phyloP scores from a whole-genome alignment of 2,888 invertebrate species.

The Drosophila nigritarsus region DNA sequence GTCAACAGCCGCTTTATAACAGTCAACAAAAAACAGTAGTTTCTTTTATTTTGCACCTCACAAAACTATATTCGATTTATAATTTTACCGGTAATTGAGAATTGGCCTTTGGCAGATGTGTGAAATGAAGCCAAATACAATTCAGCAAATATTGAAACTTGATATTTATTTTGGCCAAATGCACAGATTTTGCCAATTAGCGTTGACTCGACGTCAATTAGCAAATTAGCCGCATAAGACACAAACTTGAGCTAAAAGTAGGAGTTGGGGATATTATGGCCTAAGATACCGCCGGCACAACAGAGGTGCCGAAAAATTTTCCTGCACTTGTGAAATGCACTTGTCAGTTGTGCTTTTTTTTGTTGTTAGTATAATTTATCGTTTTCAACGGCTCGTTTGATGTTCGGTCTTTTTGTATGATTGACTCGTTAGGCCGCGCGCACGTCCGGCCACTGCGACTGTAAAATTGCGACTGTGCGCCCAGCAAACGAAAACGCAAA shows the following conservation, averaged over 20 bases:
- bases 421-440: slow-evolving; percentile 60
- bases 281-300: slow-evolving; percentile 44
- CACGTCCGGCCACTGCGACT: slow-evolving; percentile 69
- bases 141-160: slow-evolving; percentile 66
- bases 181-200: slow-evolving; percentile 67
- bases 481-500: slow-evolving; percentile 48
- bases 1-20: slow-evolving; percentile 22
- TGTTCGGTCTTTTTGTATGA: slow-evolving; percentile 25
- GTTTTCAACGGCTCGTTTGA: slow-evolving; percentile 57
- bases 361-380: slow-evolving; percentile 42
- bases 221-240: slow-evolving; percentile 42
- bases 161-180: slow-evolving; percentile 60
- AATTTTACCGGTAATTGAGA: slow-evolving; percentile 46
- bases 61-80: slow-evolving; percentile 30
- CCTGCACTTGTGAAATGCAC: slow-evolving; percentile 60
- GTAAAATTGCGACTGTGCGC: slow-evolving; percentile 74
- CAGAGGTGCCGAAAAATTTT: slow-evolving; percentile 47
- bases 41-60: slow-evolving; percentile 28
- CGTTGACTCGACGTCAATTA: slow-evolving; percentile 51
- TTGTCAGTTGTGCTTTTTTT: slow-evolving; percentile 32
- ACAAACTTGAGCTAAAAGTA: slow-evolving; percentile 11
- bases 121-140: slow-evolving; percentile 15
- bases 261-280: neutral
- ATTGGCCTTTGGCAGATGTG: slow-evolving; percentile 35
- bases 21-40: slow-evolving; percentile 37